Evolutionary conservation across 2,113 vertebrate genomes (phyloP).

Genomic region (Seriola rivoliana): DNA sequence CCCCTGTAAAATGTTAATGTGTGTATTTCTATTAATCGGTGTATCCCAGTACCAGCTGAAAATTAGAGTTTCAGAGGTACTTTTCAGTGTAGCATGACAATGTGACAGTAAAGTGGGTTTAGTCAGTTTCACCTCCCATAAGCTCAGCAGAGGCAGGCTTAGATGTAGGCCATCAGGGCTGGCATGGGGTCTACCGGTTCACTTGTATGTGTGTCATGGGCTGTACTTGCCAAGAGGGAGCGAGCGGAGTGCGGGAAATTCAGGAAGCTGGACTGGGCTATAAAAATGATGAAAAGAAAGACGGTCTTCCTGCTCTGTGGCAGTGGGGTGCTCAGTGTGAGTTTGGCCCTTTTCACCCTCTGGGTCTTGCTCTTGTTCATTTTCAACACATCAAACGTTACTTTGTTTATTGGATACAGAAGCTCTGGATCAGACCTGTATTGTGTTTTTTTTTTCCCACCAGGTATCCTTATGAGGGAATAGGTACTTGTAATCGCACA

Average conservation of each 20-base stretch:
- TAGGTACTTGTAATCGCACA: slow-evolving; percentile 48
- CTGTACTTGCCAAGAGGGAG: slow-evolving; percentile 64
- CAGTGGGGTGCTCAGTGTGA: slow-evolving; percentile 46
- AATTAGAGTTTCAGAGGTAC: background rate
- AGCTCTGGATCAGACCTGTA: slow-evolving; percentile 52
- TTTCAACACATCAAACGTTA: slow-evolving; percentile 73
- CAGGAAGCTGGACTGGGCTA: slow-evolving; percentile 75
- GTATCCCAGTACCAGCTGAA: background rate
- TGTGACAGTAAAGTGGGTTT: slow-evolving; percentile 32
- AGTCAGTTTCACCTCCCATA: slow-evolving; percentile 53
- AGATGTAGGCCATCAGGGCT: slow-evolving; percentile 55
- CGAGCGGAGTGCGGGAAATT: slow-evolving; percentile 58
- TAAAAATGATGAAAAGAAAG: slow-evolving; percentile 85
- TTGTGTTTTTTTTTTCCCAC: slow-evolving; percentile 56
- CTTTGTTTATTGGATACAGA: slow-evolving; percentile 73
- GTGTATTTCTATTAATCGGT: background rate
- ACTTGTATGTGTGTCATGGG: slow-evolving; percentile 52
- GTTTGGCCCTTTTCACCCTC: slow-evolving; percentile 62
- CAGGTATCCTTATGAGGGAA: slow-evolving; percentile 60
- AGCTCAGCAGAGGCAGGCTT: slow-evolving; percentile 46
- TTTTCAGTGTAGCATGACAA: slow-evolving; percentile 11
- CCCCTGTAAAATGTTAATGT: background rate
- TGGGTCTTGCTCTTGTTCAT: slow-evolving; percentile 58
- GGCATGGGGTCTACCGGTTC: slow-evolving; percentile 56
- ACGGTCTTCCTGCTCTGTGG: slow-evolving; percentile 68